Base-by-base conservation (phyloP, 2,888 invertebrate genomes). In the Acanthosepion pharaonis region DNA sequence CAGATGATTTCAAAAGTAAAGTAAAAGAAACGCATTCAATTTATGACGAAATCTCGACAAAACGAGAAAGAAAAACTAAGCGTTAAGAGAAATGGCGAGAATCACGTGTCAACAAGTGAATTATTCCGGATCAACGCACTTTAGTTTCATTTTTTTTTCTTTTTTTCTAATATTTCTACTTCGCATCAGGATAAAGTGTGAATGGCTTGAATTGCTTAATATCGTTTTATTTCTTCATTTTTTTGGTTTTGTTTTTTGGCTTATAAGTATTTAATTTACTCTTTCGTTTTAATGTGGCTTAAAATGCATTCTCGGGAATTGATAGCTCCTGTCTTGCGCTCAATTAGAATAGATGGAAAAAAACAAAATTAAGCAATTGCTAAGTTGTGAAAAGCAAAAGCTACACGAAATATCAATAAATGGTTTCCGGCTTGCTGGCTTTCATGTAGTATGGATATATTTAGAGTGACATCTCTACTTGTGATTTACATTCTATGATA, bases 81-180 rank as follows among this genome's bases (percentile, higher is more conserved):
- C 78, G n/a, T n/a, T 15, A 78, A 59, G n/a, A n/a, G n/a, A n/a
- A 33, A n/a, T 78, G 78, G n/a, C n/a, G 11, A 78, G 78, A 78
- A 78, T 78, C n/a, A n/a, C 78, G 78, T n/a, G 78, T 78, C n/a
- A n/a, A 33, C n/a, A n/a, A 78, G 78, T 78, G 78, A n/a, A 78
- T 78, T 78, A 78, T 78, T 78, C 15, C n/a, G 33, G 33, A n/a
- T 78, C 78, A 78, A 15, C 33, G n/a, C 11, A 11, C 23, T 11
- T 78, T 33, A 33, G 11, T 11, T 33, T n/a, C 9, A 15, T n/a
- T 11, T n/a, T n/a, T n/a, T 78, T 78, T n/a, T 0, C 11, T n/a
- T 0, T n/a, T 78, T 78, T 78, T 78, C n/a, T 78, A 11, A 78
- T n/a, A 78, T 78, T 15, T n/a, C n/a, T 11, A 11, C 78, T n/a